Base-by-base conservation (phyloP, 2,113 vertebrate genomes). In the Chrysochloris asiatica region DNA sequence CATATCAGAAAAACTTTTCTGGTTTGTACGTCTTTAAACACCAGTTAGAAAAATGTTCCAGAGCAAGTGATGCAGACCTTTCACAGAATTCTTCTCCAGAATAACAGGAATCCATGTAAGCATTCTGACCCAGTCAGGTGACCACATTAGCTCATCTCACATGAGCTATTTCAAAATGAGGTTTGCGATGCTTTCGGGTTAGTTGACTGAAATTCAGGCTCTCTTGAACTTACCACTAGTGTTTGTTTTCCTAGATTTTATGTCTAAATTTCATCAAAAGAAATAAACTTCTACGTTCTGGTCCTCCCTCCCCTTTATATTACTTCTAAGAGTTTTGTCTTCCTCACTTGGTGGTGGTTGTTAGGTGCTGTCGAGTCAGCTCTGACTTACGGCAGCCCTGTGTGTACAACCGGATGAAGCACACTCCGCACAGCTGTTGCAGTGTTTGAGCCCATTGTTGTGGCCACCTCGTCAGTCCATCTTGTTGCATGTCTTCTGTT, bases 231-330 rank as follows among this genome's bases (percentile, higher is more conserved):
- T 86, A 79, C 38, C 69, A 28, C 47, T 72, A 14, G 76, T 86
- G 19, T 95, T 94, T 89, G 75, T 90, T 89, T 91, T 95, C 73
- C 22, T 67, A 61, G 71, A 41, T 83, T 91, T 86, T 78, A 19
- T 93, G 30, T 71, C 10, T 77, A 71, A 45, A 33, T 54, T 83
- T 85, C 72, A 75, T 88, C 11, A n/a, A 43, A 79, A n/a, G 50
- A 43, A 45, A 17, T 41, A 88, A 87, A 48, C 24, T 43, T 75
- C 73, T 83, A 65, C 48, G 92, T 83, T 28, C 7, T 56, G 71
- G 30, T 56, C 52, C n/a, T 65, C 30, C 9, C 10, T 9, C 59
- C 22, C 17, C 5, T 89, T 11, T 56, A 4, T 79, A 24, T 84
- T 84, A 36, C 22, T 83, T 93, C 77, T 84, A n/a, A 63, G 45